These are phyloP conservation scores for Oreortyx pictus DNA, from an alignment of 2,797 vertebrate genomes.

Conservation along the genomic window DNA sequence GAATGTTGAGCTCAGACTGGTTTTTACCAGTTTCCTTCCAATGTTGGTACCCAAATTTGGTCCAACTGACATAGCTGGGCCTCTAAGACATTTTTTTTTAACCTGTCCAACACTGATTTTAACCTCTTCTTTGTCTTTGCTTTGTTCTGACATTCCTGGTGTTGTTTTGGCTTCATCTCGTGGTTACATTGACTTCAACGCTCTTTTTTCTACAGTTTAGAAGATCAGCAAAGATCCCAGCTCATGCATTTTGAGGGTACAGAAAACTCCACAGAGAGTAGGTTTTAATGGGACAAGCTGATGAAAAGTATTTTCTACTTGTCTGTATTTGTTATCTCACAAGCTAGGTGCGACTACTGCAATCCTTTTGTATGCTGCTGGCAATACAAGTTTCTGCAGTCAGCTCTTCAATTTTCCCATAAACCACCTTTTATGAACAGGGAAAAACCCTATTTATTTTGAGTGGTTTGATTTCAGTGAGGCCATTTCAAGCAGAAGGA, in stretches of 20 bases:
- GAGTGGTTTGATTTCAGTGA: not conserved
- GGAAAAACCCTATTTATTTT: not conserved
- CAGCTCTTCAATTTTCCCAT: slow-evolving; percentile 6
- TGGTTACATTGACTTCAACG: not conserved
- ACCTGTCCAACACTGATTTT: not conserved
- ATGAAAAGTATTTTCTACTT: slow-evolving; percentile 9
- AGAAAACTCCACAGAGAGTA: not conserved
- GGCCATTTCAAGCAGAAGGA: not conserved
- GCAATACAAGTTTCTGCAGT: not conserved
- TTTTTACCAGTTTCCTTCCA: not conserved
- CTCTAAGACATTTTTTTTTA: not conserved
- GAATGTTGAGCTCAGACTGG: not conserved
- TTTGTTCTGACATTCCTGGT: not conserved
- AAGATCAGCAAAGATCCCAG: not conserved
- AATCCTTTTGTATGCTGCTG: not conserved
- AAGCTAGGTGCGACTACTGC: not conserved
- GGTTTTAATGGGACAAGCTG: not conserved
- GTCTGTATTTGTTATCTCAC: not conserved
- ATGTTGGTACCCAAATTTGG: not conserved
- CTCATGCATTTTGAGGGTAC: not conserved
- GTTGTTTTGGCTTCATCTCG: not conserved
- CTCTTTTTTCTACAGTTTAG: not conserved
- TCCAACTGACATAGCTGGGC: not conserved
- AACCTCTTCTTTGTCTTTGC: not conserved
- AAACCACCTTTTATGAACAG: not conserved